Conservation (phyloP, 2,113 vertebrate genomes). For the Rhegmatorhina hoffmannsi region DNA sequence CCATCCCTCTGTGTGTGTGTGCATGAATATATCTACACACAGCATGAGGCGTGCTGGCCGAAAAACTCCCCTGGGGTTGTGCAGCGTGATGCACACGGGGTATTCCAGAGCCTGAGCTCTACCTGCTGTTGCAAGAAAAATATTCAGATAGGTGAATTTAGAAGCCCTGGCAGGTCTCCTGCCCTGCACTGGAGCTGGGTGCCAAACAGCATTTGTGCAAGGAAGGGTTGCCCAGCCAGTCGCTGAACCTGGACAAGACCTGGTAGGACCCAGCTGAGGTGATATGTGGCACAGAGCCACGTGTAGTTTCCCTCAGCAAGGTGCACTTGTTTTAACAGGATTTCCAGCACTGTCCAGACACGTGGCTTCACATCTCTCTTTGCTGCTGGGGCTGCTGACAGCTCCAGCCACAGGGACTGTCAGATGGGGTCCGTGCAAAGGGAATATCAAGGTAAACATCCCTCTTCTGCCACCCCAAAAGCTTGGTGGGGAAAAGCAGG, state of each 20-base stretch:
- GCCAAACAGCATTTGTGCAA: rapidly evolving
- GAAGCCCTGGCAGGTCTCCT: background rate
- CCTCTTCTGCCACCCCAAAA: background rate
- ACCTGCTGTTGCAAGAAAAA: background rate
- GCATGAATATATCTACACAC: background rate
- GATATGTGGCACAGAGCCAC: background rate
- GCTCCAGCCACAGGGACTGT: rapidly evolving
- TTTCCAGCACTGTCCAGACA: background rate
- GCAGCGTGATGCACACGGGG: rapidly evolving
- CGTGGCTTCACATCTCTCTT: background rate
- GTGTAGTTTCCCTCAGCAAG: background rate
- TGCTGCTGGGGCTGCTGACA: background rate
- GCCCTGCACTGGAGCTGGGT: background rate
- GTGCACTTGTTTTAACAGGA: background rate
- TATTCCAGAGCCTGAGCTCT: background rate
- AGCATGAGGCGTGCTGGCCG: rapidly evolving
- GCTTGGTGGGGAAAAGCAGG: background rate
- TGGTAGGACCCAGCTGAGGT: background rate
- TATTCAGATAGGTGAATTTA: rapidly evolving
- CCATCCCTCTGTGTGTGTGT: background rate
- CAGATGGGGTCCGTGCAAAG: background rate
- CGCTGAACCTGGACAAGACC: background rate
- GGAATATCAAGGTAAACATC: background rate
- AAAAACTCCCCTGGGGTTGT: background rate
- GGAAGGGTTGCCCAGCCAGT: background rate